Base-by-base conservation (phyloP, 1,140 invertebrate genomes). In the Armadillidium nasatum region DNA sequence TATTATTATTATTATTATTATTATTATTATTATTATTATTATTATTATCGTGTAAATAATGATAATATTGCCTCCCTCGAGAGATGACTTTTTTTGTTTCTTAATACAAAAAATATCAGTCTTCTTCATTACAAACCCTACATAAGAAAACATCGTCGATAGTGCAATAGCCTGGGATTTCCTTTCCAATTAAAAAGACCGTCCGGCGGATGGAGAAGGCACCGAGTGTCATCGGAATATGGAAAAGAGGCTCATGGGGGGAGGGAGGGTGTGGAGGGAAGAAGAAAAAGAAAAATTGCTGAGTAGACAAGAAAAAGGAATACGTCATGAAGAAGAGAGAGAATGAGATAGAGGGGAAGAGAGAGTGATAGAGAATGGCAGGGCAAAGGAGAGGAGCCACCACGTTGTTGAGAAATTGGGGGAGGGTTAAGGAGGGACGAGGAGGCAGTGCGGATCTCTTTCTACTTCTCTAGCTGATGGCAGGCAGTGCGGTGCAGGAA, bases 401-500 rank as follows among this genome's bases (percentile, higher is more conserved):
- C 50, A 60, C 50, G 50, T 60, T 33, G 33, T 33, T 60, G 50
- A 19, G 50, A 60, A 60, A 60, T 15, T 60, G 50, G 50, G 50
- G 50, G 19, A 15, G 50, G 19, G 50, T n/a, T n/a, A n/a, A n/a
- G n/a, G n/a, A n/a, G n/a, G n/a, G n/a, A n/a, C n/a, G n/a, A n/a
- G n/a, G 46, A 50, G 50, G 50, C 7, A 60, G 50, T 4, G 50
- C 46, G 46, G 46, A 50, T 60, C 50, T 60, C 50, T 19, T 60
- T 13, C 50, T 60, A 19, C 11, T 60, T 60, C 50, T 60, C 50
- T 7, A 15, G 50, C 50, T 60, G 50, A 19, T 60, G 50, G 50
- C 50, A 60, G 50, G 50, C 50, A 60, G 50, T 60, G 50, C 50
- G 50, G 50, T 60, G 50, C 50, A 60, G 50, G 50, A 19, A 60